These are phyloP conservation scores for Diphyllodes magnificus DNA, from an alignment of 2,113 vertebrate genomes.

Conservation along the genomic window DNA sequence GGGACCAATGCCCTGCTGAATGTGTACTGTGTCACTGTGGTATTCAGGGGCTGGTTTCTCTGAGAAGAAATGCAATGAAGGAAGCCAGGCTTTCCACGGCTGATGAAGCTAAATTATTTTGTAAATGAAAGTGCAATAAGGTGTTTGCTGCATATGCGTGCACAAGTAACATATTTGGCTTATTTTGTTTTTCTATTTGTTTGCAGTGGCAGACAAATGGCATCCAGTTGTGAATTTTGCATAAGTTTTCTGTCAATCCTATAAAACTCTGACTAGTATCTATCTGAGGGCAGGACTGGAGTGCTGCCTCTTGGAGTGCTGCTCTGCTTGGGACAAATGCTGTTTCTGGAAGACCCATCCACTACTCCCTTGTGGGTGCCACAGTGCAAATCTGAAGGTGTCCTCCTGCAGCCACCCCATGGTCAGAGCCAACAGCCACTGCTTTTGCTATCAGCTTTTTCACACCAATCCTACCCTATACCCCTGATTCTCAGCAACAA, in stretches of 20 bases:
- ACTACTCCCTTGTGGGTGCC: neutral
- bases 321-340: neutral
- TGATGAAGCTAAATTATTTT: neutral
- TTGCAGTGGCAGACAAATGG: neutral
- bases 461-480: neutral
- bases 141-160: neutral
- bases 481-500: neutral
- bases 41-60: neutral
- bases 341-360: neutral
- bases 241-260: neutral
- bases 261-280: neutral
- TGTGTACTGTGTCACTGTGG: neutral
- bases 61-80: neutral
- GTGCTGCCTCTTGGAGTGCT: neutral
- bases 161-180: neutral
- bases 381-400: neutral
- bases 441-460: neutral
- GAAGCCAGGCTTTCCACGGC: neutral
- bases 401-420: neutral
- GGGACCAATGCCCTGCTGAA: conserved; percentile 28
- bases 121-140: neutral
- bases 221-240: neutral
- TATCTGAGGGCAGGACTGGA: neutral
- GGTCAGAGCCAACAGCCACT: neutral
- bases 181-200: neutral